Percentiles rank a stretch among this genome's conserved stretches.
phyloP scores from a whole-genome alignment of 1,140 invertebrate genomes.

The Euwallacea similis region DNA sequence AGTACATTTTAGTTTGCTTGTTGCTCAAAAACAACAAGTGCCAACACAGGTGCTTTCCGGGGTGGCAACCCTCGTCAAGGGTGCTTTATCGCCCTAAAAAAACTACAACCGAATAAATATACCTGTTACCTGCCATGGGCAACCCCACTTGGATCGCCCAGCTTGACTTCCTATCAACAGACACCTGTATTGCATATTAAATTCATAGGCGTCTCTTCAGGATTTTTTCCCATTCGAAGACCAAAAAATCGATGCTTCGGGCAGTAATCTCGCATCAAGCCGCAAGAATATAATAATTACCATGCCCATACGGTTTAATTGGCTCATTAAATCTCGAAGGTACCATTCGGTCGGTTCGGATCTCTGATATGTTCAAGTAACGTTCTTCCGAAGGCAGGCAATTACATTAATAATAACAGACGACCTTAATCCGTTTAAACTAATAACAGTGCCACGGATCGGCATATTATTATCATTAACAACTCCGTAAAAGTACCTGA shows the following conservation, averaged over 20 bases:
- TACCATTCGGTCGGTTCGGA: slow-evolving; percentile 11
- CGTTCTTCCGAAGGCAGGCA: background rate
- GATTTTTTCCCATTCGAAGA: background rate
- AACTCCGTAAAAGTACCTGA: slow-evolving; percentile 27
- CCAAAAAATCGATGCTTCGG: background rate
- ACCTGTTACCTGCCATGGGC: slow-evolving; percentile 22
- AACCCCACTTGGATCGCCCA: slow-evolving; percentile 22
- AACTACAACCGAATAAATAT: slow-evolving; percentile 21
- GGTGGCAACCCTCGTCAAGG: slow-evolving; percentile 1
- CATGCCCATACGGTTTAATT: slow-evolving; percentile 7
- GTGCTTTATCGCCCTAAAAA: slow-evolving; percentile 22
- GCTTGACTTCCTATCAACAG: slow-evolving; percentile 17
- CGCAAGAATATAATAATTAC: background rate
- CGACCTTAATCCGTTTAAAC: slow-evolving; percentile 34
- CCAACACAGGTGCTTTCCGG: slow-evolving; percentile 13
- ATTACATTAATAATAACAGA: slow-evolving; percentile 33
- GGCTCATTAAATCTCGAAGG: slow-evolving; percentile 4
- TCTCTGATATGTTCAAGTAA: slow-evolving; percentile 16
- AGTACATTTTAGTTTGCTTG: too few relatives aligned
- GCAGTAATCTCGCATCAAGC: background rate
- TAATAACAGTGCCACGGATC: slow-evolving; percentile 28
- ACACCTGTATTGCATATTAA: slow-evolving; percentile 15
- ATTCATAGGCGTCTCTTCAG: background rate
- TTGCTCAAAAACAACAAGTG: background rate
- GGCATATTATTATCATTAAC: slow-evolving; percentile 35